Conservation (phyloP, 2,113 vertebrate species). For the Cebidichthys violaceus region DNA sequence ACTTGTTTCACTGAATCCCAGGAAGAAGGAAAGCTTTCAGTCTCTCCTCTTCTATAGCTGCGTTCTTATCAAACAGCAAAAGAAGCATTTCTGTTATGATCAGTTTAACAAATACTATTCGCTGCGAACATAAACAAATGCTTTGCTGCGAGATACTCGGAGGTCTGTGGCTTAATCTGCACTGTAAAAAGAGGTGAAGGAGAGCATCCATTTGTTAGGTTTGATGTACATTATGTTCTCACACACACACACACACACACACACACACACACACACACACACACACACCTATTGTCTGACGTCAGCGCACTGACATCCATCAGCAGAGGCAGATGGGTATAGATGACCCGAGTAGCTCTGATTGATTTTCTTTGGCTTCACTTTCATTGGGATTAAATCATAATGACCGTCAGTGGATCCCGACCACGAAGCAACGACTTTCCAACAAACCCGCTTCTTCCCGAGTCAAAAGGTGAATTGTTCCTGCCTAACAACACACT, state of each 20-base stretch:
- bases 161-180: neutral
- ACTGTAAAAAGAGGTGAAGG: neutral
- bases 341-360: constrained; percentile 58
- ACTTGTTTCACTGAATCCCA: constrained; percentile 12
- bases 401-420: constrained; percentile 26
- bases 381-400: constrained; percentile 51
- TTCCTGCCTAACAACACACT: no score
- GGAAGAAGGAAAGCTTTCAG: neutral
- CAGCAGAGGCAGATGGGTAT: constrained; percentile 21
- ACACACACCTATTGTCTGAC: constrained; percentile 38
- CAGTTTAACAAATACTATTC: neutral
- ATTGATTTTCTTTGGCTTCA: constrained; percentile 68
- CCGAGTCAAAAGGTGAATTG: no score
- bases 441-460: constrained; percentile 16
- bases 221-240: constrained; percentile 6
- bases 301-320: constrained; percentile 46
- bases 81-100: neutral
- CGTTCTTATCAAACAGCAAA: neutral
- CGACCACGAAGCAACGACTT: constrained; percentile 2
- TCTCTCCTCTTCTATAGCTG: neutral
- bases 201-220: neutral
- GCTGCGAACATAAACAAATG: neutral
- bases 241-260: constrained; percentile 14
- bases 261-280: constrained; percentile 4
- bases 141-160: neutral